A percentile compares a stretch with the other conserved stretches of the same genome.
phyloP scores from a whole-genome alignment of 1,140 invertebrate species.

The Trichogramma pretiosum region DNA sequence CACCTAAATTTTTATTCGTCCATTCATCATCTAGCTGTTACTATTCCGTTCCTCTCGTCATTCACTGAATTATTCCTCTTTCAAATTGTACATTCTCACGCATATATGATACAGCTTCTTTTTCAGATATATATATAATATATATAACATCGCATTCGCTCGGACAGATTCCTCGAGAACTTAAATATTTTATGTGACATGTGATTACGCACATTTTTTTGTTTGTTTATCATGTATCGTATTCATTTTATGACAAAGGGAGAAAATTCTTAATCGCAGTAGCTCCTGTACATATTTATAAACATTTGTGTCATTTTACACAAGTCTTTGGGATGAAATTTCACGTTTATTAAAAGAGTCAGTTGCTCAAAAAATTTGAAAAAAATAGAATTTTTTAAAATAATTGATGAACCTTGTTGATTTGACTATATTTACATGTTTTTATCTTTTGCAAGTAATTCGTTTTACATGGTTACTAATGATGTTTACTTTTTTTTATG shows the following conservation, averaged over 20 bases:
- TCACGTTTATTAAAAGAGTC: slow-evolving; percentile 9
- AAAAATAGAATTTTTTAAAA: too few species aligned
- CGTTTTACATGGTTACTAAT: too few species aligned
- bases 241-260: slow-evolving; percentile 7
- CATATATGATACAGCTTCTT: too few species aligned
- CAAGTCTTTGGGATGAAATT: slow-evolving; percentile 16
- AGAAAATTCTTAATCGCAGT: slow-evolving; percentile 16
- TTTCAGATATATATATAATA: too few species aligned
- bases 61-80: not conserved
- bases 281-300: slow-evolving; percentile 21
- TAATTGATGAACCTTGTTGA: too few species aligned
- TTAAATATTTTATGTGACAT: not conserved
- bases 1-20: too few species aligned
- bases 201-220: slow-evolving; percentile 1
- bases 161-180: slow-evolving; percentile 11
- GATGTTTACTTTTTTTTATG: too few species aligned
- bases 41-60: not conserved
- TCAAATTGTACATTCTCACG: not conserved
- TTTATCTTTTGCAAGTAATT: too few species aligned
- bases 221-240: not conserved
- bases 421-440: too few species aligned
- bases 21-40: slow-evolving; percentile 5
- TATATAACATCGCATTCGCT: not conserved
- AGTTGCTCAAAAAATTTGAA: too few species aligned
- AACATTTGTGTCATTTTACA: slow-evolving; percentile 12